Percentiles rank a stretch among this genome's conserved stretches.
Evolutionary conservation across 2,888 invertebrate species (phyloP).

Genomic region (Beris morrisii): DNA sequence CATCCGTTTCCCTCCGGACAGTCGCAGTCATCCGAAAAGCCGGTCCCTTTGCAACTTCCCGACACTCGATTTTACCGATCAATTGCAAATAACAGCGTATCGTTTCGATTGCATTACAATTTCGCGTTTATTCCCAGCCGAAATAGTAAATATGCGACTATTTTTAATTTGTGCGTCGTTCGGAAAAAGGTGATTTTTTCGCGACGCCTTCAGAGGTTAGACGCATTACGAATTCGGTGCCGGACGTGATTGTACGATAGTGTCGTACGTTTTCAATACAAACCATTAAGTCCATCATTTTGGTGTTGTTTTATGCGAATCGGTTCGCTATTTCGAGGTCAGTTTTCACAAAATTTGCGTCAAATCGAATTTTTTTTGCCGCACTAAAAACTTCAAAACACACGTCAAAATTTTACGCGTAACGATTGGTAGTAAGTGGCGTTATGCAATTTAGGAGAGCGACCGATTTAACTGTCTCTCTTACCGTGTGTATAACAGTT

Average conservation of each 20-base stretch:
- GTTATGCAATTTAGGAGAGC: constrained; percentile 27
- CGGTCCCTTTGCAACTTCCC: too few relatives aligned
- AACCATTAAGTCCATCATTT: constrained; percentile 32
- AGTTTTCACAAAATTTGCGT: constrained; percentile 12
- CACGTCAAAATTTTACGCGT: constrained; percentile 30
- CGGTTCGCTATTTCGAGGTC: background rate
- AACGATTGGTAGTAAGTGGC: constrained; percentile 22
- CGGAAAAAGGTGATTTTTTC: too few relatives aligned
- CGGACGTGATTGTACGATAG: background rate
- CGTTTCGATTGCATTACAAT: too few relatives aligned
- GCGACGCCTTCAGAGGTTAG: constrained; percentile 19
- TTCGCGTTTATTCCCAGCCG: background rate
- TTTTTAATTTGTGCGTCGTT: too few relatives aligned
- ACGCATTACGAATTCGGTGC: background rate
- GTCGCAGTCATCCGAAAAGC: too few relatives aligned
- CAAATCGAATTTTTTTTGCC: constrained; percentile 26
- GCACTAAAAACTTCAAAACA: constrained; percentile 33
- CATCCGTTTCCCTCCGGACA: too few relatives aligned
- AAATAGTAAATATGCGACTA: too few relatives aligned
- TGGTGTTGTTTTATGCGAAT: background rate
- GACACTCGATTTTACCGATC: too few relatives aligned
- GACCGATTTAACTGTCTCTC: background rate
- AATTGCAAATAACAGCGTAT: too few relatives aligned
- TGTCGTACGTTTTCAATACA: constrained; percentile 3
- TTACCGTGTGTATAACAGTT: too few relatives aligned